Base-by-base conservation (phyloP, 2,797 vertebrate species). In the Brachyalestes nurse region DNA sequence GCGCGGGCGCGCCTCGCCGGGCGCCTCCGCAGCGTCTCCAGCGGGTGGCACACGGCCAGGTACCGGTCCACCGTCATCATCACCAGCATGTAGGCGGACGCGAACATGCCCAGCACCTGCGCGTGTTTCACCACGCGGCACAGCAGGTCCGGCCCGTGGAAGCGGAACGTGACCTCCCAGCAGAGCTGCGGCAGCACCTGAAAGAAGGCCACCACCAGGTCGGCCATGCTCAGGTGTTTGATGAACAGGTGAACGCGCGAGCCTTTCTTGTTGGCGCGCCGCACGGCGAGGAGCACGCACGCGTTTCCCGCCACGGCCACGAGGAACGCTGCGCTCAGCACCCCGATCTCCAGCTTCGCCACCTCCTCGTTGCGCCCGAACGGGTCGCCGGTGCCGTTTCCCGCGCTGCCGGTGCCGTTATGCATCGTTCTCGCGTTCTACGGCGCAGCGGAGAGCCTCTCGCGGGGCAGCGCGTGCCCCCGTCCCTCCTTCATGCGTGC, bases 41-140 rank as follows among this genome's bases (percentile, higher is more conserved):
- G 93, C 1, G 98, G 98, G 92, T 98, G 97, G 90, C 98, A 99
- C 85, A 99, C 97, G 8, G 98, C 97, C 64, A 99, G 96, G 92
- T 99, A 99, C 70, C 97, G 96, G 90, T 99, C 98, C 84, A 97
- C 91, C 3, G 98, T 97, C 97, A 99, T 98, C 93, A 96, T 97
- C 73, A 99, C 97, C 92, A 99, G 95, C 97, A 99, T 96, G 88
- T 99, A 99, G 16, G 97, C 96, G 71, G 97, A 99, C 2, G 97
- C 97, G 64, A 97, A 99, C 97, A 99, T 99, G 62, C 96, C 96
- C 90, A 96, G 95, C 86, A 99, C 96, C 88, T 99, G 98, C 73
- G 99, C 92, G 89, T 99, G 97, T 86, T 98, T 99, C 23, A 99
- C 96, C 25, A 98, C 92, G 72, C 97, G 93, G 91, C 98, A 99